phyloP scores from a whole-genome alignment of 2,888 invertebrate species.

The Scrobipalpa atriplicella region DNA sequence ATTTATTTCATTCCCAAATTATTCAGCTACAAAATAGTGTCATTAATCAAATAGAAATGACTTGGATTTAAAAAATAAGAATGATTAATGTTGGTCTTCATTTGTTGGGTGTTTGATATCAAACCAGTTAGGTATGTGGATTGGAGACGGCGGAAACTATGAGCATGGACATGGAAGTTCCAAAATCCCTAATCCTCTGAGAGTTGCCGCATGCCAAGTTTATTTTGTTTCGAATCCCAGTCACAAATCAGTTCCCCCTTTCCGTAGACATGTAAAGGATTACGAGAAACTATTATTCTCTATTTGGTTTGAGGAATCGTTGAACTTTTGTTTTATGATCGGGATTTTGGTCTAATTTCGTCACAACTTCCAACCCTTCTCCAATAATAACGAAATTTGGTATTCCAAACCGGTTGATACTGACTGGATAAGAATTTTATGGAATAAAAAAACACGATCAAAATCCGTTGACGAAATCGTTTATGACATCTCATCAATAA shows the following conservation, averaged over 20 bases:
- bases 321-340: conserved; percentile 46
- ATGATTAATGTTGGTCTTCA: conserved; percentile 28
- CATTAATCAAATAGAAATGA: conserved; percentile 31
- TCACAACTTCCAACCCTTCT: conserved; percentile 32
- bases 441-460: conserved; percentile 5
- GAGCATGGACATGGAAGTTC: conserved; percentile 30
- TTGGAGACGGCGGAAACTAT: conserved; percentile 15
- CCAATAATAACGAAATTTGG: neutral
- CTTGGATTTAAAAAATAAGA: conserved; percentile 20
- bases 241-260: conserved; percentile 60
- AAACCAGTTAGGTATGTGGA: conserved; percentile 15
- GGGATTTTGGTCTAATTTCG: conserved; percentile 50
- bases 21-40: conserved; percentile 30
- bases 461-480: conserved; percentile 41
- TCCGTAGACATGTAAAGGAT: conserved; percentile 65
- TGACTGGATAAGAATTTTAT: conserved; percentile 35
- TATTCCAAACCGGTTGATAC: neutral
- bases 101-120: conserved; percentile 23
- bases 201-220: conserved; percentile 47
- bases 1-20: conserved; percentile 53
- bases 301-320: conserved; percentile 54
- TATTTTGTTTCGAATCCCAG: conserved; percentile 56
- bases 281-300: conserved; percentile 63
- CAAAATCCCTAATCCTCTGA: conserved; percentile 44
- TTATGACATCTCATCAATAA: conserved; percentile 50